Evolutionary conservation across 2,888 invertebrate genomes (phyloP).

Genomic region (Apantesis nais): DNA sequence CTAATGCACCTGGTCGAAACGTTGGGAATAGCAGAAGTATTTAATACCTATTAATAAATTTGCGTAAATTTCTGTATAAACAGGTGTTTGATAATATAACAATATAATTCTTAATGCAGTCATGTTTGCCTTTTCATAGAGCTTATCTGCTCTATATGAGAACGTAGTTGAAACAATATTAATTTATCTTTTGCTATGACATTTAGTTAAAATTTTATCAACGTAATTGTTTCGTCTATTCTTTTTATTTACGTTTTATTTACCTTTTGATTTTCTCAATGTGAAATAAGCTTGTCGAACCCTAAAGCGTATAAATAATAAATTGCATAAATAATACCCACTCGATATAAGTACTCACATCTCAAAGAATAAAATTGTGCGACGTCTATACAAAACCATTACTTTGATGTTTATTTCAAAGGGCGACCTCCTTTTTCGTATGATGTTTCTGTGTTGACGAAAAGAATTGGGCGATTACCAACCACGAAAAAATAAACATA

Average conservation of each 20-base stretch:
- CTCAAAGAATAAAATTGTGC: conserved; percentile 42
- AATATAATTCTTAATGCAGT: too few species aligned
- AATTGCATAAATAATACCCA: conserved; percentile 47
- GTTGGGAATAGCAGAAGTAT: too few species aligned
- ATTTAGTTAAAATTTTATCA: neutral
- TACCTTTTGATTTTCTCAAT: neutral
- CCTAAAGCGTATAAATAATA: conserved; percentile 43
- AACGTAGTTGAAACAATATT: too few species aligned
- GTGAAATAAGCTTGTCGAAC: conserved; percentile 25
- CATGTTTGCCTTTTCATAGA: too few species aligned
- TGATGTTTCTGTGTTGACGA: conserved; percentile 46
- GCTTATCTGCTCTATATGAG: too few species aligned
- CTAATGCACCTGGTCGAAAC: too few species aligned
- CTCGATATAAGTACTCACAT: conserved; percentile 45
- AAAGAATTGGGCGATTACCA: conserved; percentile 35
- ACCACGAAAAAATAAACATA: conserved; percentile 28
- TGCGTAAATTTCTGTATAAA: too few species aligned
- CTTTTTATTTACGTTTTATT: neutral
- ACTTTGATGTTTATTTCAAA: conserved; percentile 60
- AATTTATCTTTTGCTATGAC: too few species aligned
- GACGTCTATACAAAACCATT: conserved; percentile 42
- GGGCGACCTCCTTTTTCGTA: conserved; percentile 41
- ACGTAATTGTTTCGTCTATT: neutral
- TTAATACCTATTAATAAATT: too few species aligned
- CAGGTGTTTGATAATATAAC: too few species aligned